Evolutionary conservation across 2,797 vertebrate species (phyloP).

Genomic region (Vultur gryphus): DNA sequence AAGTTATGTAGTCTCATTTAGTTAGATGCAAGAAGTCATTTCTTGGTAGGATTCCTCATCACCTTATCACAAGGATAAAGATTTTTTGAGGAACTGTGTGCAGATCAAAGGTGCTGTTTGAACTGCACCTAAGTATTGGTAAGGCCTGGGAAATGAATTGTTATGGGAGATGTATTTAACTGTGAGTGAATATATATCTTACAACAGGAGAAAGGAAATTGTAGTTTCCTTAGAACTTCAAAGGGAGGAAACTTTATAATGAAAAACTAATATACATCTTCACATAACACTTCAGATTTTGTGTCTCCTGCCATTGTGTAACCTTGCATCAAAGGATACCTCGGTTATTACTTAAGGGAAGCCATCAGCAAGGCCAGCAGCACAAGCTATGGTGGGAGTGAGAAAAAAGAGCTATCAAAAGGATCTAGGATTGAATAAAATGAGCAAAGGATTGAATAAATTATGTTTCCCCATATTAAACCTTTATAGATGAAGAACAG

Average conservation of each 20-base stretch:
- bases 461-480: neutral
- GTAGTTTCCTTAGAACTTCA: slow-evolving; percentile 46
- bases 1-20: neutral
- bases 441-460: neutral
- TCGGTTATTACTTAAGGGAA: neutral
- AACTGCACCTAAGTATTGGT: neutral
- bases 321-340: slow-evolving; percentile 23
- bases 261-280: slow-evolving; percentile 8
- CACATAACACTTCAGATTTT: neutral
- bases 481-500: neutral
- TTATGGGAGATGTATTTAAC: neutral
- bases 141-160: slow-evolving; percentile 20
- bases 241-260: slow-evolving; percentile 31
- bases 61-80: neutral
- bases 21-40: neutral
- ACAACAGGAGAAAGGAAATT: slow-evolving; percentile 33
- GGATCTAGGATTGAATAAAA: neutral
- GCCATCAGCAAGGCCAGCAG: neutral
- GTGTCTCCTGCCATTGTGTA: slow-evolving; percentile 10
- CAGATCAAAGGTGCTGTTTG: neutral
- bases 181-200: neutral
- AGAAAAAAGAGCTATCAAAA: neutral
- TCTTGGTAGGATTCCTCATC: neutral
- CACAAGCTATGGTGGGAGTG: neutral
- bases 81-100: neutral